Evolutionary conservation across 2,888 invertebrate species (phyloP).

Genomic region (Danaus chrysippus): DNA sequence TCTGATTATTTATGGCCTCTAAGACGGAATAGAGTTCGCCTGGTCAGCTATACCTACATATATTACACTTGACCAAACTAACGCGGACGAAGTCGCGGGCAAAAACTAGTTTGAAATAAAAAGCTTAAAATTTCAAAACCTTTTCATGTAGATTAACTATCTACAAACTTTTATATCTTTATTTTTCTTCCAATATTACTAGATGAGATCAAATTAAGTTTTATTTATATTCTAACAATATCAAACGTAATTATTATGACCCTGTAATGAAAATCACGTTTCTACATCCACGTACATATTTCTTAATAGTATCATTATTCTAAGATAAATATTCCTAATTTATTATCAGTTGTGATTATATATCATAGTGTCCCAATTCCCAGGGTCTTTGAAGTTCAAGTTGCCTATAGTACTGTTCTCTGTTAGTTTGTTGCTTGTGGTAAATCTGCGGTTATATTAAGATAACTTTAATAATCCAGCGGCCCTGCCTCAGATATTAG

Average conservation of each 20-base stretch:
- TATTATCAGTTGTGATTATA: not conserved
- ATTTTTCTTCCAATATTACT: too few species aligned
- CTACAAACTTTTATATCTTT: too few species aligned
- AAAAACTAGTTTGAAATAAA: too few species aligned
- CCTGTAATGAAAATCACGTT: not conserved
- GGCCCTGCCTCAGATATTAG: too few species aligned
- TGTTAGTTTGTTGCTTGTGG: conserved; percentile 20
- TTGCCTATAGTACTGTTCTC: conserved; percentile 20
- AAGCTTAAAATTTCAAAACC: too few species aligned
- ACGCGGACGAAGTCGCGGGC: too few species aligned
- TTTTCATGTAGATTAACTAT: too few species aligned
- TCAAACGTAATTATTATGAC: too few species aligned
- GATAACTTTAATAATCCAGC: not conserved
- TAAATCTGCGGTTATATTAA: conserved; percentile 14
- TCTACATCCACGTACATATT: not conserved
- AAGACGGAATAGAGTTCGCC: too few species aligned
- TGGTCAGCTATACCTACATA: too few species aligned
- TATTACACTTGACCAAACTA: too few species aligned
- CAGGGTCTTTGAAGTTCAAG: conserved; percentile 27
- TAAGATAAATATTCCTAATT: conserved; percentile 3
- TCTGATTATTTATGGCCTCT: too few species aligned
- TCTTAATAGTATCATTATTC: not conserved
- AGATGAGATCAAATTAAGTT: not conserved
- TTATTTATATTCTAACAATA: not conserved
- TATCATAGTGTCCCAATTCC: conserved; percentile 20